phyloP scores from a whole-genome alignment of 2,888 invertebrate species.

The Hypselothyrea guttata region DNA sequence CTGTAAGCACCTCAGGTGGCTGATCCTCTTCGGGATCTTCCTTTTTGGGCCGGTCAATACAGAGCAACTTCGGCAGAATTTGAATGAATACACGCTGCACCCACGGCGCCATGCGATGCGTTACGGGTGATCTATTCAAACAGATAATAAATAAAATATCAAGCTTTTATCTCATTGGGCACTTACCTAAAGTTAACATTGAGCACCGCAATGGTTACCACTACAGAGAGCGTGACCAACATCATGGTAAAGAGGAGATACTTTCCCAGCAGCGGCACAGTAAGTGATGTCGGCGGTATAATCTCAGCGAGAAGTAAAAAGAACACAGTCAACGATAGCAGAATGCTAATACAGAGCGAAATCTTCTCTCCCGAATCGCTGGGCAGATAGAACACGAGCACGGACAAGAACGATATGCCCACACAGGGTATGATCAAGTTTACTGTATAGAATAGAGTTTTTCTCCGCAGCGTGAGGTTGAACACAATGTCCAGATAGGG shows the following conservation, averaged over 20 bases:
- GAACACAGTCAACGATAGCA: slow-evolving; percentile 96
- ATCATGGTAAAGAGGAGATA: slow-evolving; percentile 97
- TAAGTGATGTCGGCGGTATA: slow-evolving; percentile 96
- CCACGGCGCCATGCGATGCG: slow-evolving; percentile 96
- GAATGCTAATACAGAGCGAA: slow-evolving; percentile 96
- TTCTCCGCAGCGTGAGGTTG: slow-evolving; percentile 95
- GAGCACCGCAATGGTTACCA: slow-evolving; percentile 95
- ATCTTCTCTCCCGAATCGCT: slow-evolving; percentile 99
- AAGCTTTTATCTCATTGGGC: too few species aligned
- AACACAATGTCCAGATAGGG: slow-evolving; percentile 99
- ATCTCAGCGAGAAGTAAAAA: slow-evolving; percentile 96
- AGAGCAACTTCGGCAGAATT: slow-evolving; percentile 91
- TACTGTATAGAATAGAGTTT: slow-evolving; percentile 98
- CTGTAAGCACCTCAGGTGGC: slow-evolving; percentile 88
- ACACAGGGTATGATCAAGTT: slow-evolving; percentile 98
- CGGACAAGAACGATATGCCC: slow-evolving; percentile 97
- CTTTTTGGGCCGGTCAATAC: slow-evolving; percentile 94
- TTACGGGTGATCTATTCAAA: slow-evolving; percentile 89
- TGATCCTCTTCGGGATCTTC: slow-evolving; percentile 86
- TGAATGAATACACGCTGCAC: slow-evolving; percentile 93
- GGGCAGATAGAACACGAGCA: slow-evolving; percentile 98
- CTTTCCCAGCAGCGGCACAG: slow-evolving; percentile 95
- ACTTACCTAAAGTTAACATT: slow-evolving; percentile 92
- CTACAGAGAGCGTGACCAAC: slow-evolving; percentile 95
- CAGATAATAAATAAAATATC: neutral